Conservation (phyloP, 1,140 invertebrate genomes). For the fruit fly (Drosophila melanogaster) region DNA sequence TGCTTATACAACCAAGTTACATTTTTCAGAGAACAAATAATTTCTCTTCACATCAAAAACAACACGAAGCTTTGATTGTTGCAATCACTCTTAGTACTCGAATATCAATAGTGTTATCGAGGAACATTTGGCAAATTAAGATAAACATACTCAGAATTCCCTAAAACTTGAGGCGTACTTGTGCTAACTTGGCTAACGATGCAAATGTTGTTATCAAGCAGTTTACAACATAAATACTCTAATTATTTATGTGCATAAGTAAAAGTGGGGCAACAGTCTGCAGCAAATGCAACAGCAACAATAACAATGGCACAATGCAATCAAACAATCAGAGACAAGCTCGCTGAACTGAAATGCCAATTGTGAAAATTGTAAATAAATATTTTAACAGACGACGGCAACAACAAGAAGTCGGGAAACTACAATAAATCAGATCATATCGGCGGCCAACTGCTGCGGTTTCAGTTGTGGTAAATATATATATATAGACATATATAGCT, state of each 20-base stretch:
- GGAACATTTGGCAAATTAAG: slow-evolving; percentile 3
- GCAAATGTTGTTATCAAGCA: slow-evolving; percentile 48
- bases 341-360: slow-evolving; percentile 69
- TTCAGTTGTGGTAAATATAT: slow-evolving; percentile 24
- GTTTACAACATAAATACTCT: slow-evolving; percentile 49
- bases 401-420: slow-evolving; percentile 68
- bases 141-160: slow-evolving; percentile 6
- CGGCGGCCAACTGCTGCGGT: slow-evolving; percentile 56
- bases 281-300: slow-evolving; percentile 16
- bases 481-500: slow-evolving; percentile 6
- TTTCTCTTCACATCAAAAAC: too few relatives aligned
- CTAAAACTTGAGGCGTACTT: slow-evolving; percentile 23
- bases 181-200: slow-evolving; percentile 40
- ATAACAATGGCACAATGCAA: slow-evolving; percentile 36
- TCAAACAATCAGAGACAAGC: slow-evolving; percentile 59
- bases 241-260: slow-evolving; percentile 61
- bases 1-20: too few relatives aligned
- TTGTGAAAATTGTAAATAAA: slow-evolving; percentile 83
- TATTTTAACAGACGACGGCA: slow-evolving; percentile 73
- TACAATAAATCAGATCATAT: slow-evolving; percentile 81
- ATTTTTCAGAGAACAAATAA: too few relatives aligned
- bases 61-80: too few relatives aligned
- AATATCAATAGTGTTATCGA: neutral
- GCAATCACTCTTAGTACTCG: neutral
- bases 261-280: slow-evolving; percentile 66